Percentiles rank a stretch among this genome's conserved stretches.
These are phyloP conservation scores for Medauroidea extradentata DNA, from an alignment of 1,140 invertebrate genomes.

Conservation along the genomic window DNA sequence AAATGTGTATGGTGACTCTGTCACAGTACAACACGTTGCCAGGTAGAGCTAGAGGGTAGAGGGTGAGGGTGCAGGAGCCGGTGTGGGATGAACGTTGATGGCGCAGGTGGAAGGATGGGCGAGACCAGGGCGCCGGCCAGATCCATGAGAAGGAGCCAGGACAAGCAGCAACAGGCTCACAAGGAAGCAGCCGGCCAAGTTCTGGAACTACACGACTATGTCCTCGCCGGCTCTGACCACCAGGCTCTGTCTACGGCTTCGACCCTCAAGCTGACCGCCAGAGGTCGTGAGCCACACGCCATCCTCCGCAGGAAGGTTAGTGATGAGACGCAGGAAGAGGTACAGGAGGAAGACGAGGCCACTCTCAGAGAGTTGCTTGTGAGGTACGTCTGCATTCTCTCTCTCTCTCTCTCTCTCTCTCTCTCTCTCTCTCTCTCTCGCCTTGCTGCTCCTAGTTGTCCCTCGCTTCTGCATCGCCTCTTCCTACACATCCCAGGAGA, in stretches of 20 bases:
- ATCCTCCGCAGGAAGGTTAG: conserved; percentile 43
- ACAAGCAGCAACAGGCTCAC: background rate
- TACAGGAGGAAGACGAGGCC: conserved; percentile 74
- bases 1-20: no score
- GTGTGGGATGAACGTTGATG: background rate
- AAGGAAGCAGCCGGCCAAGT: conserved; percentile 2
- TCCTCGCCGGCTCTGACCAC: conserved; percentile 1
- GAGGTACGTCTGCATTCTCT: conserved; percentile 60
- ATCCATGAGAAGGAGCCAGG: conserved; percentile 8
- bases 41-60: no score
- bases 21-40: no score
- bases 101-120: conserved; percentile 10
- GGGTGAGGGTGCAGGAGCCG: background rate
- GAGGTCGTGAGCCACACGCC: conserved; percentile 28
- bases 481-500: no score
- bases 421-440: conserved; percentile 20
- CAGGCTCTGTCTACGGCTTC: conserved; percentile 5
- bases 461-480: no score
- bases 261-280: conserved; percentile 45
- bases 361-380: conserved; percentile 81
- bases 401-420: conserved; percentile 33
- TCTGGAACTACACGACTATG: conserved; percentile 17
- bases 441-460: conserved; percentile 13
- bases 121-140: conserved; percentile 7
- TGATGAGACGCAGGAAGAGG: conserved; percentile 52